Base-by-base conservation (phyloP, 2,113 vertebrate genomes). In the Oncorhynchus kisutch region DNA sequence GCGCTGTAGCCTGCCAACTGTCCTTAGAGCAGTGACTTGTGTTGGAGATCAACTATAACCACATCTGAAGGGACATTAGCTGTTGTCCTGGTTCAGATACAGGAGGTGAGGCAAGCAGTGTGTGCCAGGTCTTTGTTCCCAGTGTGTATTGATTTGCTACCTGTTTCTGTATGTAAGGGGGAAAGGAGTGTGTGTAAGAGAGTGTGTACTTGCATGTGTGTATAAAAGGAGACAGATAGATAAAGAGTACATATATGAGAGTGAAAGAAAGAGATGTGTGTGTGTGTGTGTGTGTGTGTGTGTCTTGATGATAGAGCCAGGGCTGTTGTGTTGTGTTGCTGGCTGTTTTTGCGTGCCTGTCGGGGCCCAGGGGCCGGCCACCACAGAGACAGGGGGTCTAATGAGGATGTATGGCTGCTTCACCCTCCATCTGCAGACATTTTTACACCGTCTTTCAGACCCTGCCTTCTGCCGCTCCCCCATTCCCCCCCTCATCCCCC, bases 371-470 rank as follows among this genome's bases (percentile, higher is more conserved):
- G 60, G 60, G 18, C 7, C 27, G 6, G 39, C 24, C 48, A 20
- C 73, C 78, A 70, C 14, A 83, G 84, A 85, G 84, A 86, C 79
- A 76, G 60, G 70, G 77, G 86, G 83, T 79, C 88, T 92, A 93
- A 94, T 88, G 14, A 93, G 91, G 90, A 94, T 92, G 81, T 92
- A 93, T 93, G 87, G 75, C 86, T 88, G 84, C 87, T 92, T 86
- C 91, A 80, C 73, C 76, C 82, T 87, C 85, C 89, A 87, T 89
- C 86, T 80, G 78, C 84, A 83, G 79, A 89, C 87, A 89, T 91
- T 92, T 91, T 91, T 89, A 87, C 84, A 79, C 72, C 69, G 73
- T 88, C 88, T 86, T 85, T 91, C 87, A 91, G 74, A 79, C 76
- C 81, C 78, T 79, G 57, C 57, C 11, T 7, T 31, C 76, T 76